Evolutionary conservation across 2,113 vertebrate genomes (phyloP), one percentile per base, ranked within the genome.

Genomic region (Chitala chitala): DNA sequence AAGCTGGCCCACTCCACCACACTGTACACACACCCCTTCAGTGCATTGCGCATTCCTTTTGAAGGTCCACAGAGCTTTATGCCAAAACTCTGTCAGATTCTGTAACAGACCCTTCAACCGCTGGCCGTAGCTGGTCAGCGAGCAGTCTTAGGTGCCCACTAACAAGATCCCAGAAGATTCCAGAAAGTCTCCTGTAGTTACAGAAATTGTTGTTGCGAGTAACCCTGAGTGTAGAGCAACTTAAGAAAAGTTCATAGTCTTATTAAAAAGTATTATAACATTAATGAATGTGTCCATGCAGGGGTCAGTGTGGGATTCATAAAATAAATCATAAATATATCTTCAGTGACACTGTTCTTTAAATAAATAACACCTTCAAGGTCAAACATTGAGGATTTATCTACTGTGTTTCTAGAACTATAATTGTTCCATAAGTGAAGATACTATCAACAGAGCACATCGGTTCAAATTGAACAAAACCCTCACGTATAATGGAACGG

Each of bases 61-160:
- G 22, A 8, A n/a, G 29, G 29, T 29, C 24, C 44, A 69, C 15
- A 50, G 46, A 51, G 46, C 6, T 8, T 26, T 44, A 40, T 10
- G 15, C 5, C 29, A 53, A 29, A 2, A 26, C 29, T 31, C 31
- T 31, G 24, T 31, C 33, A 36, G 68, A 69, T 9, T 24, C 26
- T 53, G 33, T 53, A 44, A 69, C 48, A 17, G 68, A 26, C 46
- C 48, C 48, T 53, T 31, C 50, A 42, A 22, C 48, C 48, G 29
- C 48, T 12, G 9, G 13, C 48, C 40, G 24, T 24, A n/a, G 20
- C 20, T 22, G 54, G 20, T 42, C 68, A 1, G 29, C n/a, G 68
- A 69, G 68, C 68, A 50, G 68, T 69, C 48, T 53, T 20, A 69
- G 44, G 48, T 20, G 44, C 48, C 68, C 22, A 17, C 29, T 17